Evolutionary conservation across 1,140 invertebrate species (phyloP), one percentile per base, ranked within the genome.

Genomic region (Lepidurus packardi): DNA sequence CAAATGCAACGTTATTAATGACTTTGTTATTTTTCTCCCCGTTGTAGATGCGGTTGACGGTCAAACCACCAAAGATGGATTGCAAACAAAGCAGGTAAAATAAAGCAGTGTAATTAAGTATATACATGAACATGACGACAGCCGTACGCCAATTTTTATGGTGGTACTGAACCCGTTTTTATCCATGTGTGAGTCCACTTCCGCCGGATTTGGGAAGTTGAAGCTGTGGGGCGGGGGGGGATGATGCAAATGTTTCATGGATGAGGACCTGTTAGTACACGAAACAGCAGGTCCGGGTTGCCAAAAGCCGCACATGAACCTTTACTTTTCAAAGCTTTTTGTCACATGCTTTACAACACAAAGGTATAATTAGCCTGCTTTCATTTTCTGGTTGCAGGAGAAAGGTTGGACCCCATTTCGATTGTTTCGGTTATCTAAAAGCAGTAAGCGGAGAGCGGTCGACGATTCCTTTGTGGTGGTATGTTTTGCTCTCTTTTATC

Each of bases 401-500:
- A 65, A 65, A 65, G 53, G 53, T 7, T 90, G 88, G 89, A 86
- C 86, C 25, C 86, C 86, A 7, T 82, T 89, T n/a, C 85, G 86
- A 0, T 85, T 86, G 13, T 82, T 87, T 1, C 81, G 82, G 8
- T 84, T 83, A 4, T 82, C 83, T 13, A 86, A 86, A 78, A 85
- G 84, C 73, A 88, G 89, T 13, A 89, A 89, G 79, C 85, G 86
- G 76, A 86, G 85, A 79, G 88, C 89, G 9, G 83, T 90, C 79
- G 91, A 92, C 81, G 91, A 92, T 80, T 89, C 88, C 13, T 89
- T 87, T 82, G 83, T 91, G 79, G 88, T 89, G 82, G 91, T 92
- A 85, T 88, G 84, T 82, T 73, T 80, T n/a, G 8, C 11, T 25
- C 24, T 25, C 45, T 25, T 45, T 43, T 43, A n/a, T 25, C 1